phyloP scores from a whole-genome alignment of 1,140 invertebrate species.

The Rhopalosiphum padi region DNA sequence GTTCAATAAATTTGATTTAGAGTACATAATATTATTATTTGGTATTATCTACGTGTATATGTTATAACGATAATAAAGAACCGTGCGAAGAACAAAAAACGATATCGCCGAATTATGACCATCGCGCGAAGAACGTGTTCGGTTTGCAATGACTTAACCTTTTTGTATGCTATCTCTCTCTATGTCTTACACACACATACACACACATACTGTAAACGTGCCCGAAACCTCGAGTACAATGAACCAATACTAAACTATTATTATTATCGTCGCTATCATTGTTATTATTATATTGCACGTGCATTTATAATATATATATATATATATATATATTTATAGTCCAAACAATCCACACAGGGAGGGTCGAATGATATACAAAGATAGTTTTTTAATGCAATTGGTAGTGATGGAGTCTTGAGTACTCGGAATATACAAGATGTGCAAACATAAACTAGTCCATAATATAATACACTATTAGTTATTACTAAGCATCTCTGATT shows the following conservation, averaged over 20 bases:
- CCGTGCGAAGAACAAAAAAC: neutral
- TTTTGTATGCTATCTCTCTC: neutral
- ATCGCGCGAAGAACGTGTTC: neutral
- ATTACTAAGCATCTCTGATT: neutral
- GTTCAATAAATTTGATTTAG: neutral
- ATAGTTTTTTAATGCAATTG: neutral
- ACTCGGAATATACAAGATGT: neutral
- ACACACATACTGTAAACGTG: neutral
- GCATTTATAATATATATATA: neutral
- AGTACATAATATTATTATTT: neutral
- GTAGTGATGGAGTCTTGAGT: neutral
- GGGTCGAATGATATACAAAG: neutral
- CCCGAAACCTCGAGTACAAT: neutral
- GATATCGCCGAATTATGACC: neutral
- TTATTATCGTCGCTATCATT: neutral
- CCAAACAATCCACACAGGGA: too few relatives aligned
- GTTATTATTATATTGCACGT: conserved; percentile 26
- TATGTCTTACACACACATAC: neutral
- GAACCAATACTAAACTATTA: conserved; percentile 22
- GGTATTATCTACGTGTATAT: neutral
- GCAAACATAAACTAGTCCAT: neutral
- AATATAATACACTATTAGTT: neutral
- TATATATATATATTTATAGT: neutral
- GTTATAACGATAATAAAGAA: neutral
- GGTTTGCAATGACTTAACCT: conserved; percentile 39